Evolutionary conservation across 2,888 invertebrate genomes (phyloP), one percentile per base, ranked within the genome.

Genomic region (Cabera pusaria): DNA sequence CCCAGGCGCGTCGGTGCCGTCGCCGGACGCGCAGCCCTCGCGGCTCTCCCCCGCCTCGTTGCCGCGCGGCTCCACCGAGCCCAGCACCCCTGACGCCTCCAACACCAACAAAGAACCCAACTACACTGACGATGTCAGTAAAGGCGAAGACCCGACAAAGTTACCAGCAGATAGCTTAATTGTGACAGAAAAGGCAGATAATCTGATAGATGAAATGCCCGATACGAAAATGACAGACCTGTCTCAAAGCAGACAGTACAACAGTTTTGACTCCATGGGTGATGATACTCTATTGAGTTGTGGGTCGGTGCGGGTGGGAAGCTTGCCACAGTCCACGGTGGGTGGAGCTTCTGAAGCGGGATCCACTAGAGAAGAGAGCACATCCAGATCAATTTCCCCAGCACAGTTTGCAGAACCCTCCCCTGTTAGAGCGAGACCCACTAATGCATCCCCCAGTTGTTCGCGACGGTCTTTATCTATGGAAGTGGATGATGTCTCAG

Each of bases 171-270:
- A 83, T 59, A 79, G 82, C 11, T 70, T 90, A 54, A 89, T 90
- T 59, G 89, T 90, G 9, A 89, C 87, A 44, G 89, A 90, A 63
- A 90, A 89, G 54, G 59, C 86, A 46, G 84, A 85, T 40, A 85
- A 70, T 59, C 69, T 90, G 43, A 52, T 90, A 48, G 88, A 88
- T 65, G 88, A 88, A 68, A 87, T 90, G 72, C 80, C 89, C 25
- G 88, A 88, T 57, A 86, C 89, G 10, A 90, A 90, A 71, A 89
- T 90, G 86, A 82, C 87, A 65, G 87, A 89, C 59, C 63, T 90
- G 43, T 82, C 89, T 45, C 86, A 89, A 56, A 86, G 82, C 9
- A 78, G 85, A 65, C 86, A 86, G 53, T 89, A 85, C 50, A 86
- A 79, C 53, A 89, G 88, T 56, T 86, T 87, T 73, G 87, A 85